These are phyloP conservation scores for Corythornis madagascariensis DNA, from an alignment of 2,113 vertebrate genomes.

Conservation along the genomic window DNA sequence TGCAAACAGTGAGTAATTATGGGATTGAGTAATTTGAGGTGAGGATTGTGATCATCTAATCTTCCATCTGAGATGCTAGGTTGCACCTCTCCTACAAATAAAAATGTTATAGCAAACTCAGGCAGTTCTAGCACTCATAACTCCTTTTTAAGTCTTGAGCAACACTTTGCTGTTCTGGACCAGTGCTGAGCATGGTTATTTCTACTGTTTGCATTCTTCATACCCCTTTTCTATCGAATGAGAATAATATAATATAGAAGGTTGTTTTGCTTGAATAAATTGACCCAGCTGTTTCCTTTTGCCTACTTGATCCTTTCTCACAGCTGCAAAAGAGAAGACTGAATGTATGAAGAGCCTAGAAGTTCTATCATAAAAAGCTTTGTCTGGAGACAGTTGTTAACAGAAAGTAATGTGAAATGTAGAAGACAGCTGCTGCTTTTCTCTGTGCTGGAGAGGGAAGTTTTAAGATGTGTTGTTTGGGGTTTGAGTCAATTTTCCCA, in stretches of 20 bases:
- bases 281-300: not conserved
- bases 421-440: not conserved
- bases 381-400: not conserved
- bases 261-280: not conserved
- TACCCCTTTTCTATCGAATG: not conserved
- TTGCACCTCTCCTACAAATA: not conserved
- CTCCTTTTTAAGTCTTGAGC: not conserved
- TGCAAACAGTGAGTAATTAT: constrained; percentile 36
- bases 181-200: not conserved
- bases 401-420: not conserved
- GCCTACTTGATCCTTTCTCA: not conserved
- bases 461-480: not conserved
- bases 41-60: not conserved
- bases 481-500: not conserved
- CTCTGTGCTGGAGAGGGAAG: not conserved
- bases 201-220: not conserved
- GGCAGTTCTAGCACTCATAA: not conserved
- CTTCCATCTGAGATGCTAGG: not conserved
- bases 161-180: not conserved
- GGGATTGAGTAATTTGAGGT: constrained; percentile 34
- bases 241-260: not conserved
- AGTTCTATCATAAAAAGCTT: not conserved
- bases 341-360: not conserved
- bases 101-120: not conserved
- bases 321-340: not conserved